phyloP scores from a whole-genome alignment of 2,888 invertebrate species.

The Drosophila quinaria region DNA sequence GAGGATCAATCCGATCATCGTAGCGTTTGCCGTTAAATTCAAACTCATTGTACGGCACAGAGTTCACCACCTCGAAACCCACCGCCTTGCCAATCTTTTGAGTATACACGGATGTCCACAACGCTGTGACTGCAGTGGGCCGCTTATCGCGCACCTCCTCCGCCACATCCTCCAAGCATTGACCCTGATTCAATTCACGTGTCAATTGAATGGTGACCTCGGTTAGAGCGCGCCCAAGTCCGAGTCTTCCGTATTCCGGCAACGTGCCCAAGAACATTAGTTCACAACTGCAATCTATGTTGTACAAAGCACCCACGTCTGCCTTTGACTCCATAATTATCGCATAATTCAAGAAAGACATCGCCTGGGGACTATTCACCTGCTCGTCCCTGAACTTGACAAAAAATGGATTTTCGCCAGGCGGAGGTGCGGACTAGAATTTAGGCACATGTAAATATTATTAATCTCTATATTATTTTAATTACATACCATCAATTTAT shows the following conservation, averaged over 20 bases:
- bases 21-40: constrained; percentile 88
- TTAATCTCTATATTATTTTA: no score
- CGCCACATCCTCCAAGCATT: constrained; percentile 84
- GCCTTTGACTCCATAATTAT: constrained; percentile 87
- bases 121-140: constrained; percentile 86
- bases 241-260: constrained; percentile 86
- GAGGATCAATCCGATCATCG: constrained; percentile 87
- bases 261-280: constrained; percentile 89
- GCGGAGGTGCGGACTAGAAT: constrained; percentile 69
- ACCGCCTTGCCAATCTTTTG: constrained; percentile 87
- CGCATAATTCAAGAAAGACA: constrained; percentile 89
- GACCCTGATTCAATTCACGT: constrained; percentile 85
- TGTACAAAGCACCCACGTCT: constrained; percentile 88
- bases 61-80: constrained; percentile 87
- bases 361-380: constrained; percentile 87
- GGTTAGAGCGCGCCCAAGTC: constrained; percentile 87
- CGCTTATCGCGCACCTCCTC: constrained; percentile 66
- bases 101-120: constrained; percentile 88
- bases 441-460: neutral
- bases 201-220: constrained; percentile 87
- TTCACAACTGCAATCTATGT: constrained; percentile 89
- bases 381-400: constrained; percentile 83
- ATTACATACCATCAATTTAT: constrained; percentile 89
- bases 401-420: constrained; percentile 80
- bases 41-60: constrained; percentile 87